Evolutionary conservation across 2,797 vertebrate species (phyloP), one percentile per base, ranked within the genome.

Genomic region (Sebastolobus altivelis): DNA sequence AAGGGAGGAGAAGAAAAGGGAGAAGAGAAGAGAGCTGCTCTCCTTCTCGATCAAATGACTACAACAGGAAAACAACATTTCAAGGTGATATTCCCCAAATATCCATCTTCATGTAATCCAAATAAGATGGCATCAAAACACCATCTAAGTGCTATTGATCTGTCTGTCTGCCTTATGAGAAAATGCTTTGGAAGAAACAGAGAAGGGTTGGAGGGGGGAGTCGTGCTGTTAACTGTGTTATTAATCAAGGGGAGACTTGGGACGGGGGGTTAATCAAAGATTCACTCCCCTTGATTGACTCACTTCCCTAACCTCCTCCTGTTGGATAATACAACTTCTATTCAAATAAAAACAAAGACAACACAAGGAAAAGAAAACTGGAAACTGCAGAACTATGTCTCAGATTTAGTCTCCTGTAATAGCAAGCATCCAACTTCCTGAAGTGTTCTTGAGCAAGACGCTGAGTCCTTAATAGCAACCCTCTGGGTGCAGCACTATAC

Each of bases 121-220:
- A 61, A 67, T 52, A 59, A 65, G 29, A 40, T 31, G 52, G 65
- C 65, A 73, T 66, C 74, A 56, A 81, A 84, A 65, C 59, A 59
- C 52, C 62, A 61, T 84, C 12, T 14, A 29, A 65, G 67, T 62
- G 52, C 43, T 61, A 74, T 61, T 66, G 71, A 78, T 85, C 46
- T 8, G 22, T 25, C 46, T 16, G 70, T 46, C 68, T 43, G 25
- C 55, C 27, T 72, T 13, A 66, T 72, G 31, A 68, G 55, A 11
- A 49, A 43, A 72, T n/a, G 60, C 70, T 78, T 75, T n/a, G 55
- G 22, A 75, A 13, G 54, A 74, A 54, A n/a, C 29, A n/a, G 38
- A 4, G 5, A 31, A 31, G 12, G 13, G 27, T 20, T 1, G 13
- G 27, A n/a, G 20, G 38, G 35, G 18, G 25, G 25, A 58, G 56